Evolutionary conservation across 92 coral and sea anemone species (phyloP).

Genomic region (Porites rus): DNA sequence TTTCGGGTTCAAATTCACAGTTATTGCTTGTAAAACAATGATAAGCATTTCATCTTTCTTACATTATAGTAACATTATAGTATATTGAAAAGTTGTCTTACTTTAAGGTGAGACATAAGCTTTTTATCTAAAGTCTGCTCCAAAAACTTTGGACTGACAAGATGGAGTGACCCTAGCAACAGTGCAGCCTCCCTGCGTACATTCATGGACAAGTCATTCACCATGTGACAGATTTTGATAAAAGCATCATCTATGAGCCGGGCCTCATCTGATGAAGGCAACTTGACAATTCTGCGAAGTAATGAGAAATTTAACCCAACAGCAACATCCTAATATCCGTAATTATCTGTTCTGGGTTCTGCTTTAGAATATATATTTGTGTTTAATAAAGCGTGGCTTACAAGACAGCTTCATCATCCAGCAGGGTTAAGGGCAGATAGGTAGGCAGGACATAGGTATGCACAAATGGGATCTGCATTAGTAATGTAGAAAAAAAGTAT

Average conservation of each 20-base stretch:
- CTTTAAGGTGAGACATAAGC: conserved; percentile 97
- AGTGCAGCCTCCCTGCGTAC: conserved; percentile 95
- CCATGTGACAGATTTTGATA: conserved; percentile 97
- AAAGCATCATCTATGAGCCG: conserved; percentile 96
- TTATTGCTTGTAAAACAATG: too few relatives aligned
- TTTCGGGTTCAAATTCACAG: too few relatives aligned
- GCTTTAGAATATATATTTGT: too few relatives aligned
- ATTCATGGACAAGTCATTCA: conserved; percentile 95
- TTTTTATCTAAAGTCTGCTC: conserved; percentile 97
- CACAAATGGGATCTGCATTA: too few relatives aligned
- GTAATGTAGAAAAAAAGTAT: too few relatives aligned
- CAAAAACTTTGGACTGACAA: conserved; percentile 91
- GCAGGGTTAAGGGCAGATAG: too few relatives aligned
- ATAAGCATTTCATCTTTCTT: too few relatives aligned
- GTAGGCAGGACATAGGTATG: too few relatives aligned
- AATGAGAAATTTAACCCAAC: background rate
- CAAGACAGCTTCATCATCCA: too few relatives aligned
- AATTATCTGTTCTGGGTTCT: background rate
- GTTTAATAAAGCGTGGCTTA: too few relatives aligned
- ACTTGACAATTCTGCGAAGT: conserved; percentile 64
- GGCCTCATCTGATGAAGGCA: conserved; percentile 86
- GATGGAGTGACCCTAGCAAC: conserved; percentile 93
- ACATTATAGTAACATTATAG: too few relatives aligned
- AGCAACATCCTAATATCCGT: background rate
- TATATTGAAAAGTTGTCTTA: conserved; percentile 2